A percentile compares a stretch with the other conserved stretches of the same genome.
Evolutionary conservation across 2,888 invertebrate species (phyloP).

Genomic region (Diaphora mendica): DNA sequence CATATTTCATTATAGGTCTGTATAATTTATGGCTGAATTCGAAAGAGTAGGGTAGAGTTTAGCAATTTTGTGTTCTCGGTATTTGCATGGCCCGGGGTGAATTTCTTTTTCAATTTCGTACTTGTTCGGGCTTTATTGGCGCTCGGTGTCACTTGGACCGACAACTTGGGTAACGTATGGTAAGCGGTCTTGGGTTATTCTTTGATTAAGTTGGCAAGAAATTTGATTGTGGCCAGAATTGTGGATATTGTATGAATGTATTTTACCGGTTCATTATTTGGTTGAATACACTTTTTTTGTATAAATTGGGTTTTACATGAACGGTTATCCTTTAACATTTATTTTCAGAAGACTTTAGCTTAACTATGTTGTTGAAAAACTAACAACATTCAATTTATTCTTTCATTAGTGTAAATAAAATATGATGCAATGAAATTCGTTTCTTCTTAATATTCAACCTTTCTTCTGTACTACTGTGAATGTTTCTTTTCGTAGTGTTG

Average conservation of each 20-base stretch:
- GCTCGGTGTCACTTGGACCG: constrained; percentile 67
- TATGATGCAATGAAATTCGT: too few species aligned
- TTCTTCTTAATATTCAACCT: too few species aligned
- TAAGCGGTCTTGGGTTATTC: constrained; percentile 35
- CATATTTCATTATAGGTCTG: constrained; percentile 47
- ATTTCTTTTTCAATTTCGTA: constrained; percentile 83
- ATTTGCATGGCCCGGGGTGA: constrained; percentile 71
- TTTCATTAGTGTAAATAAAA: not conserved
- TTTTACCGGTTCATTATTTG: not conserved
- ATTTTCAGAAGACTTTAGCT: not conserved
- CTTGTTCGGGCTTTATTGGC: constrained; percentile 78
- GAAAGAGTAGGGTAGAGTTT: constrained; percentile 54
- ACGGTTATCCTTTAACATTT: not conserved
- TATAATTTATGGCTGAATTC: constrained; percentile 49
- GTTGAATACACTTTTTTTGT: not conserved
- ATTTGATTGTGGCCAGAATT: not conserved
- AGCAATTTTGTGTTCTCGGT: constrained; percentile 70
- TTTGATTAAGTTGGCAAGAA: constrained; percentile 23
- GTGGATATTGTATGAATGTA: not conserved
- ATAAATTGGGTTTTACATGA: not conserved
- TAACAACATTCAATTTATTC: not conserved
- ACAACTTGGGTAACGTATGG: constrained; percentile 56
- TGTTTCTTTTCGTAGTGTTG: too few species aligned
- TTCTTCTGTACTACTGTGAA: too few species aligned
- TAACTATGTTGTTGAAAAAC: not conserved